These are phyloP conservation scores for Xyrauchen texanus DNA, from an alignment of 2,113 vertebrate genomes.

Conservation along the genomic window DNA sequence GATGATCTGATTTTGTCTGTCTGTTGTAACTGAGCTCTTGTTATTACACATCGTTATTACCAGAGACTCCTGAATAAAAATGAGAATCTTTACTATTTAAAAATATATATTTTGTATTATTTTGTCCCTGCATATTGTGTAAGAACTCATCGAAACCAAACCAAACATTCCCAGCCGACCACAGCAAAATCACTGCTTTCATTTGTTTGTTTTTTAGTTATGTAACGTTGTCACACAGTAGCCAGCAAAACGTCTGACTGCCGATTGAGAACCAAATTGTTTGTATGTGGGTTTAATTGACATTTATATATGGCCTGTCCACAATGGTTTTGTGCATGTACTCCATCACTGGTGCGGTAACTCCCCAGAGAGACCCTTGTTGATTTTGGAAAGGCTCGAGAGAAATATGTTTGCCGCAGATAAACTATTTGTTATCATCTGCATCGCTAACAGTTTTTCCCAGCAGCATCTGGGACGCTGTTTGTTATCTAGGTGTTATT, in stretches of 20 bases:
- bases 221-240: background rate
- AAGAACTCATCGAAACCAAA: too few species aligned
- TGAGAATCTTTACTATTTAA: too few species aligned
- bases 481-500: slow-evolving; percentile 37
- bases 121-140: too few species aligned
- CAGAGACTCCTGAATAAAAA: too few species aligned
- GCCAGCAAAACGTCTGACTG: background rate
- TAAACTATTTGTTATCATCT: background rate
- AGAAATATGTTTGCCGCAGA: slow-evolving; percentile 26
- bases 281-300: background rate
- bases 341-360: background rate
- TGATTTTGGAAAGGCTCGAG: slow-evolving; percentile 50
- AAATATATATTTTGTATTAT: too few species aligned
- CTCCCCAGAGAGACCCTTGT: slow-evolving; percentile 19
- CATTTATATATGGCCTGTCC: background rate
- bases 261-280: background rate
- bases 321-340: background rate
- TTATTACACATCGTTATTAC: too few species aligned
- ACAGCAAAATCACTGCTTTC: background rate
- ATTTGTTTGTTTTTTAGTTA: background rate
- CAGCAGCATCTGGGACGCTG: slow-evolving; percentile 38
- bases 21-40: background rate
- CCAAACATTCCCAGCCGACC: background rate
- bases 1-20: slow-evolving; percentile 31
- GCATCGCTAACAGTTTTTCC: slow-evolving; percentile 44